Base-by-base conservation (phyloP, 2,888 invertebrate species). In the Cactoblastis cactorum region DNA sequence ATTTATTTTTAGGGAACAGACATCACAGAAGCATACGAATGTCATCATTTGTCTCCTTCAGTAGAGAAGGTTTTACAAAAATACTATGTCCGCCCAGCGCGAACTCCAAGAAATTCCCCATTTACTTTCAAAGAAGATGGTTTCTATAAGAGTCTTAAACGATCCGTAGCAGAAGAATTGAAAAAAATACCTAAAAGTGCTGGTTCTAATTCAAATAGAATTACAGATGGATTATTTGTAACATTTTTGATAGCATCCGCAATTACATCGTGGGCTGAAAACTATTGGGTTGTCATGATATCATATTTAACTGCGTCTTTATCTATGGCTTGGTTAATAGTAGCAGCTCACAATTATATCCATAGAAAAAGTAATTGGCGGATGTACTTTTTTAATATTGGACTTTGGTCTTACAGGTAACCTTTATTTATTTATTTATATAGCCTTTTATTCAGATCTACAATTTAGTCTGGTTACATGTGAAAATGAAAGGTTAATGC, bases 321-420 rank as follows among this genome's bases (percentile, higher is more conserved):
- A 0, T 71, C 91, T 0, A 71, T 96, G 2, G 87, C 91, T 1
- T 92, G 93, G 90, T 80, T 91, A 0, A 77, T 90, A 0, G 89
- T 94, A 2, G 90, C 91, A 0, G 89, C 93, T 0, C 96, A 97
- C 69, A 96, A 96, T 70, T 96, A 94, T 69, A 92, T 96, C 57
- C 96, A 96, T 71, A 92, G 91, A 67, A 92, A 85, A 57, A 92
- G 94, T 57, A 95, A 93, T 67, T 95, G 94, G 91, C 91, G 95
- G 53, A 95, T 95, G 94, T 94, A 93, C 63, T 91, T 94, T 47
- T 94, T 94, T 62, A 94, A 95, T 61, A 77, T 96, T 34, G 89
- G 91, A n/a, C 65, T 93, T 50, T 86, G 94, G 90, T 92, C 93
- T 0, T 92, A 93, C 34, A 92, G 92, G 92, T 92, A 69, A 54